A percentile compares a stretch with the other conserved stretches of the same genome.
Evolutionary conservation across 2,888 invertebrate genomes (phyloP).

Genomic region (Phymatocera aterrima): DNA sequence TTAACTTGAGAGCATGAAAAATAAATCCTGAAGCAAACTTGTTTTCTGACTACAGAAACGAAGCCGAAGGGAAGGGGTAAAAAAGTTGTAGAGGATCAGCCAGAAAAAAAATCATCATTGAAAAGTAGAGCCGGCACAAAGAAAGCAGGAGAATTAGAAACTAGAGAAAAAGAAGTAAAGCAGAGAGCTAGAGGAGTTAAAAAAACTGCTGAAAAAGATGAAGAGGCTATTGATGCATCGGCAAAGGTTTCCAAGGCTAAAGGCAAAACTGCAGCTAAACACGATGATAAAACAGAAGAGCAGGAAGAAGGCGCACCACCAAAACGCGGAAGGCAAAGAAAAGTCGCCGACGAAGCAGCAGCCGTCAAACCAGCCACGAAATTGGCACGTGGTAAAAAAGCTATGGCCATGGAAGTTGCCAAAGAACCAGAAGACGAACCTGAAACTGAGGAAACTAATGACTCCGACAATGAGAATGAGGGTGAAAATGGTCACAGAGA

Average conservation of each 20-base stretch:
- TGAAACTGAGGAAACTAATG: background rate
- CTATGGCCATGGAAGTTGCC: background rate
- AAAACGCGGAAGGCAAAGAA: slow-evolving; percentile 36
- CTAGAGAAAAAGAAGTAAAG: slow-evolving; percentile 46
- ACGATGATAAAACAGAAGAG: background rate
- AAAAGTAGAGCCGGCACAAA: slow-evolving; percentile 21
- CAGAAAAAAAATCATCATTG: slow-evolving; percentile 45
- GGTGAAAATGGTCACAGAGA: background rate
- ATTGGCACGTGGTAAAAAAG: slow-evolving; percentile 19
- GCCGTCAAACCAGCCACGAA: slow-evolving; percentile 31
- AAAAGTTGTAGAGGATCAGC: slow-evolving; percentile 39
- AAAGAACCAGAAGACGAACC: slow-evolving; percentile 1
- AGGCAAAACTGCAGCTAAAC: slow-evolving; percentile 25
- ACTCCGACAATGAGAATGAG: background rate
- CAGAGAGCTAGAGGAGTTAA: slow-evolving; percentile 48
- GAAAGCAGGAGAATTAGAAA: background rate
- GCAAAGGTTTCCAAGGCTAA: slow-evolving; percentile 2
- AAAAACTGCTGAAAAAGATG: slow-evolving; percentile 41
- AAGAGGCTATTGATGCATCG: background rate
- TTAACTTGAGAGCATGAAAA: no score
- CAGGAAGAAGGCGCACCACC: background rate
- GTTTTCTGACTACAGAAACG: slow-evolving; percentile 1
- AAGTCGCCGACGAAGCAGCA: slow-evolving; percentile 9
- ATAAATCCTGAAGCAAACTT: no score
- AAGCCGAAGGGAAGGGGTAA: slow-evolving; percentile 51